Conservation (phyloP, 2,888 invertebrate species). For the Eretmocerus hayati region DNA sequence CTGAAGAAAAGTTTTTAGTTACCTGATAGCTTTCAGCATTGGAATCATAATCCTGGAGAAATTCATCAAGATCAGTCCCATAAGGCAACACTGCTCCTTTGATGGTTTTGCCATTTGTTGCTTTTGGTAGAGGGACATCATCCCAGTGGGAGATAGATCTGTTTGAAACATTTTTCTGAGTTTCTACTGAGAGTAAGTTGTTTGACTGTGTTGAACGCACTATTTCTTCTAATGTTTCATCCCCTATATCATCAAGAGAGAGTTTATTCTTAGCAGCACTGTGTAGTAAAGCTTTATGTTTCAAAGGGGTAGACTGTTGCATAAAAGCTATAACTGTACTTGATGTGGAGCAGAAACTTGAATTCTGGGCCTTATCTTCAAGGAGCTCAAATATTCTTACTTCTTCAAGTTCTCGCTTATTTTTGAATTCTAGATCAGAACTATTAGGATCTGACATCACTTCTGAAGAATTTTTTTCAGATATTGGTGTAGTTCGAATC, state of each 20-base stretch:
- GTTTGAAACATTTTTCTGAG: conserved; percentile 1
- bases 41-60: conserved; percentile 12
- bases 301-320: conserved; percentile 43
- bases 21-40: conserved; percentile 14
- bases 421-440: conserved; percentile 38
- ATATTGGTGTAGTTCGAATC: not conserved
- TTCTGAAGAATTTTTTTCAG: conserved; percentile 2
- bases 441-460: conserved; percentile 26
- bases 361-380: conserved; percentile 65
- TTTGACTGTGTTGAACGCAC: conserved; percentile 23
- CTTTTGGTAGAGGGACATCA: conserved; percentile 7
- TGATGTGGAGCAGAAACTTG: conserved; percentile 65
- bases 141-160: conserved; percentile 13
- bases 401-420: conserved; percentile 54
- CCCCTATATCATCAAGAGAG: conserved; percentile 15
- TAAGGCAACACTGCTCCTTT: conserved; percentile 19
- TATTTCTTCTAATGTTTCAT: conserved; percentile 25
- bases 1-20: not conserved
- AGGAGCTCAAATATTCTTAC: conserved; percentile 70
- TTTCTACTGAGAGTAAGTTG: conserved; percentile 3
- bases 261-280: conserved; percentile 17
- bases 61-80: conserved; percentile 22
- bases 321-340: conserved; percentile 57
- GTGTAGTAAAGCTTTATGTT: conserved; percentile 24
- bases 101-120: conserved; percentile 10